Evolutionary conservation across 1,140 invertebrate genomes (phyloP).

Genomic region (Drosophila dunni): DNA sequence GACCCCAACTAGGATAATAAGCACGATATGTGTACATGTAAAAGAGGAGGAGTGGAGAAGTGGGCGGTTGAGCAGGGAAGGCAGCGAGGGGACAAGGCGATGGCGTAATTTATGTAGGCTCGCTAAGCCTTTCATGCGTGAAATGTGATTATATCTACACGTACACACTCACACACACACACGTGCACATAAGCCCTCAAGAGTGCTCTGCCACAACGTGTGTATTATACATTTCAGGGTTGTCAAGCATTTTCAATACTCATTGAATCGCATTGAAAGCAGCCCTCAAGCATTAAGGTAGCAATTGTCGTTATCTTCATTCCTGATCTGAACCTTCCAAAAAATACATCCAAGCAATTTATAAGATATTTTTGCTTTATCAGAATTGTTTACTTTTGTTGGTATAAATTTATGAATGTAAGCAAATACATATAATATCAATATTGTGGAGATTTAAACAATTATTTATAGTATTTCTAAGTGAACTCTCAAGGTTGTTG

Average conservation of each 20-base stretch:
- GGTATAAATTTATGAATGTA: background rate
- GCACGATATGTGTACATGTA: conserved; percentile 18
- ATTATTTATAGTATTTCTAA: background rate
- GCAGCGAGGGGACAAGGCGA: conserved; percentile 36
- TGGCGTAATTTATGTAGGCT: conserved; percentile 74
- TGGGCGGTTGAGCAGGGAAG: no score
- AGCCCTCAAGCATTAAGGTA: conserved; percentile 7
- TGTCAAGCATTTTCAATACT: conserved; percentile 7
- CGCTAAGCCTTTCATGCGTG: conserved; percentile 71
- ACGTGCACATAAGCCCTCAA: background rate
- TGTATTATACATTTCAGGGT: conserved; percentile 14
- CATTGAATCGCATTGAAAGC: background rate
- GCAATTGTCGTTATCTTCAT: background rate
- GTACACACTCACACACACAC: no score
- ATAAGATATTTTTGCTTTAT: background rate
- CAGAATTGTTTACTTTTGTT: conserved; percentile 8
- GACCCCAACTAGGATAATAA: conserved; percentile 50
- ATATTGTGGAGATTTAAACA: conserved; percentile 7
- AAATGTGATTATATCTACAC: conserved; percentile 73
- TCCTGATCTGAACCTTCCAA: conserved; percentile 1
- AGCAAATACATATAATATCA: background rate
- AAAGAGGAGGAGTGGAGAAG: background rate
- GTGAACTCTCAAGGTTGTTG: conserved; percentile 17
- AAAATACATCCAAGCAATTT: background rate
- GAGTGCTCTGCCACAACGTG: background rate